Evolutionary conservation across 2,888 invertebrate species (phyloP), one percentile per base, ranked within the genome.

Genomic region (Lathronympha strigana): DNA sequence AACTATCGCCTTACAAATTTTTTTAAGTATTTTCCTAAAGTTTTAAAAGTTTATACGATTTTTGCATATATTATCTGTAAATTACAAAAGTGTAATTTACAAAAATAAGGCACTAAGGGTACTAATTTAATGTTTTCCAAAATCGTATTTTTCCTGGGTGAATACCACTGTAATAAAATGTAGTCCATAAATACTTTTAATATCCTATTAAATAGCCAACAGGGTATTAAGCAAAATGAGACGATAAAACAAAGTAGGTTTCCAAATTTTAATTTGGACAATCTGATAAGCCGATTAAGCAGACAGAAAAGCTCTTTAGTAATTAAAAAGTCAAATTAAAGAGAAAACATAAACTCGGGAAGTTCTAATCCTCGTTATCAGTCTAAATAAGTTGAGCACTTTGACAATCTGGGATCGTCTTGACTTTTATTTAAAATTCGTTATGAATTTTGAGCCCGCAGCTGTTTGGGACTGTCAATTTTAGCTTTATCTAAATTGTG

Each of bases 321-420:
- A 87, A 88, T 89, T 88, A 88, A 87, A 88, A 87, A 87, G 87
- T 86, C 84, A 86, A 88, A 86, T 88, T 83, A 77, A 80, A 80
- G 76, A 76, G 77, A 73, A 78, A 80, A 81, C 73, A 79, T 68
- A 73, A 71, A 78, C 72, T 53, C 73, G 70, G 71, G 66, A 69
- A 68, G 67, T 64, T 63, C 54, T 60, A 61, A 64, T 47, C 54
- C 66, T 49, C 54, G 53, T 66, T 66, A 66, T 66, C 66, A 61
- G 60, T 40, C 36, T 47, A 66, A 66, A 66, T 66, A 66, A 66
- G 66, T 54, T 61, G 54, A 61, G 61, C 47, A 17, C 57, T 63
- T 66, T 61, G 66, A 61, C 66, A 66, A 54, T 61, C 60, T 61
- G 47, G 38, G 31, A 40, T 61, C 47, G 45, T 11, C 60, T 58